Evolutionary conservation across 2,113 vertebrate genomes (phyloP).

Genomic region (Isichthys henryi): DNA sequence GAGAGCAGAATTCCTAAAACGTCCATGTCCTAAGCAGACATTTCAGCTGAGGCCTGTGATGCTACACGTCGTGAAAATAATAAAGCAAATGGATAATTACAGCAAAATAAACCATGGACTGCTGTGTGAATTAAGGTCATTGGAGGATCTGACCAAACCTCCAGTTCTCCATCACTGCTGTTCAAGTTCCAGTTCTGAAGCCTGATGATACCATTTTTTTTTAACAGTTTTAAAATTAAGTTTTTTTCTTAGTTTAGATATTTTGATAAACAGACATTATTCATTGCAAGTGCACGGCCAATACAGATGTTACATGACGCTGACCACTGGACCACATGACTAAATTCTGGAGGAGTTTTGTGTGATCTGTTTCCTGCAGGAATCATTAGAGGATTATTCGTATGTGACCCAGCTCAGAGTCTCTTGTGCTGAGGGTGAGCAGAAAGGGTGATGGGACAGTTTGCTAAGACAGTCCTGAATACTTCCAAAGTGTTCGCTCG

Average conservation of each 20-base stretch:
- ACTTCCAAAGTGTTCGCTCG: neutral
- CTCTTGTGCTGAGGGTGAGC: neutral
- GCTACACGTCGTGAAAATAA: neutral
- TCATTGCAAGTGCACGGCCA: neutral
- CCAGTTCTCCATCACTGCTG: neutral
- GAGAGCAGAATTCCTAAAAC: neutral
- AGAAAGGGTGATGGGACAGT: neutral
- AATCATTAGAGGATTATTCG: neutral
- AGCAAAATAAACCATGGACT: neutral
- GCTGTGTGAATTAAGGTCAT: neutral
- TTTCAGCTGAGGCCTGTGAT: neutral
- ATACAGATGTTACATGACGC: neutral
- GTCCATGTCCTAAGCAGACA: neutral
- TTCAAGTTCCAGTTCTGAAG: neutral
- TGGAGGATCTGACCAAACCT: neutral
- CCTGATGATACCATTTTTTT: neutral
- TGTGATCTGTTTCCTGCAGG: neutral
- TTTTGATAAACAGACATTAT: neutral
- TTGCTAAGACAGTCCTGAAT: too few relatives aligned
- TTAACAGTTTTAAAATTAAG: neutral
- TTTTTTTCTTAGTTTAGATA: neutral
- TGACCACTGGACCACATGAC: neutral
- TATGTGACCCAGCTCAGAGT: neutral
- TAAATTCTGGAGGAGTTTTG: neutral
- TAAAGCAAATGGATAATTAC: neutral